Base-by-base conservation (phyloP, 1,140 invertebrate genomes). In the Sycobia sp. region DNA sequence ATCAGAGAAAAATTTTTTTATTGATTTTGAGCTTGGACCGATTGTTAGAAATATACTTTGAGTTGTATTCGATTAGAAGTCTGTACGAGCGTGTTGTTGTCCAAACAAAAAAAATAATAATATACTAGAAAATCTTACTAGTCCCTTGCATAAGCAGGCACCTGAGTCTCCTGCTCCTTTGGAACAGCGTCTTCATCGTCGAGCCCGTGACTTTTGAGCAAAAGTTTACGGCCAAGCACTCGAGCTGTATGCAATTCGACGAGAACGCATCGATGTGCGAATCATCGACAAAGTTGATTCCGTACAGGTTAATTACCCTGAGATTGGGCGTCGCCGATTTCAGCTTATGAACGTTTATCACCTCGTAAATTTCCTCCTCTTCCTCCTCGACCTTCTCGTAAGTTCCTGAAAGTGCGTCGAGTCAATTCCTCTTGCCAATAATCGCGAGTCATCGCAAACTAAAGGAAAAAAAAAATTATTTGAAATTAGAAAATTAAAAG, bases 291-390 rank as follows among this genome's bases (percentile, higher is more conserved):
- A 99, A 99, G 76, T 96, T 97, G 57, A 99, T 98, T 0, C 97
- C 97, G 76, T 97, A 98, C 20, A 98, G 80, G 81, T 97, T 98
- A 67, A 98, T 96, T 3, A 97, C 94, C 63, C 94, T 84, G 18
- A 98, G 83, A 82, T 98, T 98, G 0, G 96, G 96, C 0, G 95
- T 95, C 0, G 95, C 95, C 13, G 93, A 94, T 77, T 99, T 99
- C 3, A 99, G 83, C 74, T 98, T 99, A 78, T 98, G 96, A 18
- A 99, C 95, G 78, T 99, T 99, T 67, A 99, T 96, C 0, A 99
- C 97, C 83, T 99, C 97, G 78, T 99, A 99, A 70, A 98, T 96
- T 84, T 99, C 97, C 77, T 99, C 98, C 75, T 99, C 97, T 74
- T 98, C 97, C 76, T 99, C 96, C 76, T 98, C 96, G 7, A 98